Base-by-base conservation (phyloP, 2,797 vertebrate genomes). In the Eulemur rubriventer region DNA sequence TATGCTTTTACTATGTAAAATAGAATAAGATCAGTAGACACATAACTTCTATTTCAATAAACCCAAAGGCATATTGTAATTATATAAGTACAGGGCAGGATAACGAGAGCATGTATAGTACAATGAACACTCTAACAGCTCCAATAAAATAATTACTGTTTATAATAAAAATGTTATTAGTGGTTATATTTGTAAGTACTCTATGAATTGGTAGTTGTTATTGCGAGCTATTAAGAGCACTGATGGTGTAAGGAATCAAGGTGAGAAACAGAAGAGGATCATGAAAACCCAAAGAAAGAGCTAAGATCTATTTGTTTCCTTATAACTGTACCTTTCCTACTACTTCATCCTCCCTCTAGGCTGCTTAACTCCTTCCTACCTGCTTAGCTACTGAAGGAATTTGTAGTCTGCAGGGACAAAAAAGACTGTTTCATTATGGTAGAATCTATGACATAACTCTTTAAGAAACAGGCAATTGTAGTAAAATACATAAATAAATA, bases 151-250 rank as follows among this genome's bases (percentile, higher is more conserved):
- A 75, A 79, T 90, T 73, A 88, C 41, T 95, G 38, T 89, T 70
- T 75, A 55, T 75, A 94, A 92, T 94, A 97, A 94, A 94, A 95
- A 82, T 70, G 55, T 33, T 91, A 94, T 78, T 94, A 87, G 72
- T 55, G 52, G n/a, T 81, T 70, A 70, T 70, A 92, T 86, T 84
- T 89, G 18, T 95, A 87, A 87, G 41, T 70, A 20, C 20, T 43
- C 22, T 65, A 26, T 85, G 59, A 85, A 76, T 46, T 89, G 61
- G 59, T 70, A 57, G 46, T 11, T 84, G 14, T 81, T 88, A 79
- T 11, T 88, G 28, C 38, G 46, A 79, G 26, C 26, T 79, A n/a
- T 48, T 80, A 81, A 91, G 80, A 65, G 61, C 11, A 70, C 0
- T 43, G 50, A 33, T 63, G 33, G 59, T 75, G 14, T 35, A 67